phyloP scores from a whole-genome alignment of 2,113 vertebrate species.

The Ceyx cyanopectus region DNA sequence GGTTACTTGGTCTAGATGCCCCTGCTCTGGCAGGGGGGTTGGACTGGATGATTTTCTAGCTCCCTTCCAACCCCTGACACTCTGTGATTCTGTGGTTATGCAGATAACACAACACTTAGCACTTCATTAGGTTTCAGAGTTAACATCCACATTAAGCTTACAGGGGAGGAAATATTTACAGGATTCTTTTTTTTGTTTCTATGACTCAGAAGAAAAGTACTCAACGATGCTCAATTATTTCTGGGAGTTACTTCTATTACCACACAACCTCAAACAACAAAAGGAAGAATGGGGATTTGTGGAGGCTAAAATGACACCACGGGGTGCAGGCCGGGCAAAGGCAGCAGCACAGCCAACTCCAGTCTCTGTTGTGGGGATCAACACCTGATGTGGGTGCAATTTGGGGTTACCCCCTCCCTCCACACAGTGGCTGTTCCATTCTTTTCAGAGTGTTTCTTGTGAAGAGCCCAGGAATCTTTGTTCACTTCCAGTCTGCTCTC shows the following conservation, averaged over 20 bases:
- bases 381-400: neutral
- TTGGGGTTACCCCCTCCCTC: neutral
- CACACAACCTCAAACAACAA: neutral
- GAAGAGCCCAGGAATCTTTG: neutral
- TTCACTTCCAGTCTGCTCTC: neutral
- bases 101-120: neutral
- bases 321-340: neutral
- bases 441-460: neutral
- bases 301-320: neutral
- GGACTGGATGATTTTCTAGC: no score
- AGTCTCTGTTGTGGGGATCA: neutral
- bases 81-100: no score
- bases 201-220: constrained; percentile 53
- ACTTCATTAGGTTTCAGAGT: neutral
- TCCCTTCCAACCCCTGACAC: no score
- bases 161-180: constrained; percentile 26
- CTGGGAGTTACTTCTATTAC: constrained; percentile 5
- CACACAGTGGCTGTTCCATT: neutral
- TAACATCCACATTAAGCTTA: neutral
- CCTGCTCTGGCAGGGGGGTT: no score
- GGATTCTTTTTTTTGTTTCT: neutral
- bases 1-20: no score
- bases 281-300: neutral
- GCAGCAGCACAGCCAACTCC: neutral
- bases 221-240: constrained; percentile 13